Percentiles rank a stretch among this genome's conserved stretches.
Conservation (phyloP, 2,888 invertebrate species). For the Morinoia aosen region DNA sequence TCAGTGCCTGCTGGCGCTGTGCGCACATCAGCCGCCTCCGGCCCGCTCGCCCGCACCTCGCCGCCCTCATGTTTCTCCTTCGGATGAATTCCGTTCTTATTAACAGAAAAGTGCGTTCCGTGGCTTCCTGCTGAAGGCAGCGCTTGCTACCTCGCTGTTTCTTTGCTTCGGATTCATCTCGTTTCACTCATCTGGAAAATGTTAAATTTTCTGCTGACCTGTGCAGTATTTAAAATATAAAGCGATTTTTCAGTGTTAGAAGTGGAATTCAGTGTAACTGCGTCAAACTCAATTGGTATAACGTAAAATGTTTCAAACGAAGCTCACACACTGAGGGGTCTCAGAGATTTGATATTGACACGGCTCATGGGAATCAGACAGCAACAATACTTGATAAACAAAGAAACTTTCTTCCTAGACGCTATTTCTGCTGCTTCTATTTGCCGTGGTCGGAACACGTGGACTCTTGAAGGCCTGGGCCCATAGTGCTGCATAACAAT, state of each 20-base stretch:
- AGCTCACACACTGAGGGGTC: not conserved
- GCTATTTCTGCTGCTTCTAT: not conserved
- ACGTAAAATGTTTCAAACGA: not conserved
- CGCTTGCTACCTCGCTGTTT: not conserved
- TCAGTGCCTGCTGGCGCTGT: not conserved
- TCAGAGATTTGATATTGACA: not conserved
- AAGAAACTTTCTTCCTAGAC: not conserved
- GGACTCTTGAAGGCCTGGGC: not conserved
- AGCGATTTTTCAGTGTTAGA: not conserved
- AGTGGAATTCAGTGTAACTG: not conserved
- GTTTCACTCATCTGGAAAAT: not conserved
- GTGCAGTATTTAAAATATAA: not conserved
- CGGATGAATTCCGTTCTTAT: not conserved
- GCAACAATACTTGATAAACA: not conserved
- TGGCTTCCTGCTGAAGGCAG: not conserved
- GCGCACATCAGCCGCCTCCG: not conserved
- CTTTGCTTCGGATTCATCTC: not conserved
- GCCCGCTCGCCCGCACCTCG: not conserved
- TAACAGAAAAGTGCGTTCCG: not conserved
- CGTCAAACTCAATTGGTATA: not conserved
- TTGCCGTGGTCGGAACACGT: not conserved
- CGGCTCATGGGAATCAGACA: not conserved
- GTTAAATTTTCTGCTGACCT: not conserved
- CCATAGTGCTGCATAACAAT: not conserved
- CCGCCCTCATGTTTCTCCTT: not conserved